Base-by-base conservation (phyloP, 2,888 invertebrate species). In the Philaethria dido region DNA sequence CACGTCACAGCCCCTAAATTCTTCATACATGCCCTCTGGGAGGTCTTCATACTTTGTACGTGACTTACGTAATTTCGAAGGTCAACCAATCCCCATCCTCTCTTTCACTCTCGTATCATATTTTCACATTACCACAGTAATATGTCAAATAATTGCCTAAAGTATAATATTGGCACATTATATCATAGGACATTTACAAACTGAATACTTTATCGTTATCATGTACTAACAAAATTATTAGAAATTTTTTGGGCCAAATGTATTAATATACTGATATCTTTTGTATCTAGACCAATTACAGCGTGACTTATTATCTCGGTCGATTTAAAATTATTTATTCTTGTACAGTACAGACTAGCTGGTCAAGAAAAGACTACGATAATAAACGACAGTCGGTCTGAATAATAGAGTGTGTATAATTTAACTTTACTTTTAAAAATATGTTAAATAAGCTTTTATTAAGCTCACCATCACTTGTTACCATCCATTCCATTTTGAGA, bases 401-500 rank as follows among this genome's bases (percentile, higher is more conserved):
- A 29, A 39, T 3, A 33, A 8, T 33, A 33, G 4, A 9, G 9
- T 11, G 6, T 39, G 13, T 13, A 6, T 11, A n/a, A n/a, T n/a
- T n/a, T n/a, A n/a, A n/a, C 11, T 22, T 47, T 13, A 20, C 18
- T 47, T 47, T 47, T 2, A 22, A 9, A 42, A 57, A 39, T 9
- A 39, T 18, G 3, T 8, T 9, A n/a, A n/a, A 42, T n/a, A 22
- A 42, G n/a, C 0, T 29, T 52, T 52, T 11, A 50, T 33, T 9
- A 29, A n/a, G 48, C 75, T 65, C 65, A 87, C 87, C 86, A 65
- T 81, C 77, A 39, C 80, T 75, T 39, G 86, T 82, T n/a, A 68
- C 75, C 45, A 74, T 77, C 80, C 80, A 84, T 75, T 86, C 84
- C 88, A 89, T 88, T 74, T 75, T 77, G n/a, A n/a, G 0, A n/a